phyloP scores from a whole-genome alignment of 2,113 vertebrate genomes.

The Cacatua alba region DNA sequence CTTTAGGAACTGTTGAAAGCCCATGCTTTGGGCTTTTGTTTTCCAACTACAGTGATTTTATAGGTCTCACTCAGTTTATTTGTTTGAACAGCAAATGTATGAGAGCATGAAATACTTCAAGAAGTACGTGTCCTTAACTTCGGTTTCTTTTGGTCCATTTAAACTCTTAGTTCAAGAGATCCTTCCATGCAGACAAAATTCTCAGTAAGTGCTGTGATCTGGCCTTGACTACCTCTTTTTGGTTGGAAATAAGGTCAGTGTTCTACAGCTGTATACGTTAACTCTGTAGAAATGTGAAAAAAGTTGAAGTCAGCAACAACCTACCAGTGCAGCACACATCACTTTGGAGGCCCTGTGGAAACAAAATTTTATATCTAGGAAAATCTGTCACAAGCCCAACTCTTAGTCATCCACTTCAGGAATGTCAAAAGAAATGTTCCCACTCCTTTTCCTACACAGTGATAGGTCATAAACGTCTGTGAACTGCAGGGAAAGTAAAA shows the following conservation, averaged over 20 bases:
- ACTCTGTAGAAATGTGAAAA: background rate
- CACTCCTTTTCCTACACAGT: background rate
- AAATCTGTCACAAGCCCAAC: background rate
- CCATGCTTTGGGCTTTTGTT: background rate
- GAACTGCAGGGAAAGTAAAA: slow-evolving; percentile 37
- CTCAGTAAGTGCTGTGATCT: background rate
- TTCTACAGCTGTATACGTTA: accelerated
- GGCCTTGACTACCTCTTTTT: background rate
- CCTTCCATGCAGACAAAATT: background rate
- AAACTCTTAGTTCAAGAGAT: background rate
- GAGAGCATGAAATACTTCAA: background rate
- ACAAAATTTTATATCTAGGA: background rate
- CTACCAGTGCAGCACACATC: background rate
- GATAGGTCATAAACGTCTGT: background rate
- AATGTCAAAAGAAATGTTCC: background rate
- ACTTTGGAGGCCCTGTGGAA: background rate
- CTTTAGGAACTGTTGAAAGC: background rate
- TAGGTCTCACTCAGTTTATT: background rate
- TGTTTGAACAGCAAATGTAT: background rate
- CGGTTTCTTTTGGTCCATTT: accelerated
- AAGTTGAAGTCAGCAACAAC: background rate
- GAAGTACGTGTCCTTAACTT: background rate
- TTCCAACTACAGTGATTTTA: background rate
- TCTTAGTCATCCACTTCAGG: background rate
- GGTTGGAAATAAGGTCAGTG: background rate